Conservation (phyloP, 2,113 vertebrate species). For the Etheostoma spectabile region DNA sequence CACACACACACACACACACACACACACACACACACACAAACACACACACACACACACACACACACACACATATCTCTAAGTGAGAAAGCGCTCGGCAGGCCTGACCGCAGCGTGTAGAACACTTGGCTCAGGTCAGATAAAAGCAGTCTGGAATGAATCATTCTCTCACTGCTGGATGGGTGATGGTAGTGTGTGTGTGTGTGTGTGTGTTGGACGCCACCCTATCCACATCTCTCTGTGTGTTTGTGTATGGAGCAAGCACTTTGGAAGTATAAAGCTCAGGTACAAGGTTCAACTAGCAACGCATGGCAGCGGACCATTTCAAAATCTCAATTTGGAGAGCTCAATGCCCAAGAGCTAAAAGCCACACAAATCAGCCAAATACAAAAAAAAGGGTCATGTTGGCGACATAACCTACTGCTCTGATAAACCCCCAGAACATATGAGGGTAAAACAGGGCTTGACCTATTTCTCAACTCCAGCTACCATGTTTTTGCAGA, state of each 20-base stretch:
- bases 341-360: not conserved
- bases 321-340: not conserved
- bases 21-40: slow-evolving; percentile 40
- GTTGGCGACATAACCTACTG: not conserved
- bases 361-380: not conserved
- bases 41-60: slow-evolving; percentile 12
- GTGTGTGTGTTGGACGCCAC: slow-evolving; percentile 26
- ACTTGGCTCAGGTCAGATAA: slow-evolving; percentile 73
- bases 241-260: not conserved
- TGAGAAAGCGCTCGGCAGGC: slow-evolving; percentile 42
- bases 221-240: not conserved
- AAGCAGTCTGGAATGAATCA: slow-evolving; percentile 62
- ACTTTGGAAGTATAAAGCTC: not conserved
- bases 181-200: slow-evolving; percentile 11
- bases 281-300: not conserved
- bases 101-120: slow-evolving; percentile 65
- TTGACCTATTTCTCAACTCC: not conserved
- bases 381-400: not conserved
- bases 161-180: slow-evolving; percentile 31
- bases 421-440: not conserved
- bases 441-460: not conserved
- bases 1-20: slow-evolving; percentile 24
- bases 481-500: not conserved
- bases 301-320: not conserved
- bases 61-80: slow-evolving; percentile 37